Base-by-base conservation (phyloP, 2,888 invertebrate genomes). In the Drosophila tripunctata region DNA sequence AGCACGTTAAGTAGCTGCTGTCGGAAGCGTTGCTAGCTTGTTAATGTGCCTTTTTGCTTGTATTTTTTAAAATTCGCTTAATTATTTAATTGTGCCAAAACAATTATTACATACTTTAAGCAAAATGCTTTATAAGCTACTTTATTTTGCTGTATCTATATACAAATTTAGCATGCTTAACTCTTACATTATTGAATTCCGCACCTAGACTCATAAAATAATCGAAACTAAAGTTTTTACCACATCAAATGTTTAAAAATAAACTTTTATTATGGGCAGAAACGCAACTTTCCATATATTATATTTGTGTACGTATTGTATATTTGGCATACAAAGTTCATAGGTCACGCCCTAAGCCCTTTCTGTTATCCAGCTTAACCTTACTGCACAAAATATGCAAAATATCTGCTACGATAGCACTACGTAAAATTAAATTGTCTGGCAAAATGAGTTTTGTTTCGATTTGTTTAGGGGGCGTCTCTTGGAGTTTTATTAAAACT, bases 251-350 rank as follows among this genome's bases (percentile, higher is more conserved):
- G 57, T 50, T 75, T 70, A 61, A 67, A 77, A 77, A 71, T 83
- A 68, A 75, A 81, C 63, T 55, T 70, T 76, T 81, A 82, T 82
- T 76, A 38, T 50, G 14, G 35, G 4, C 41, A 40, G 56, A 58
- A 75, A 78, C 78, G 74, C 69, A 56, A 62, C 47, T 19, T 54
- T 52, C 57, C 5, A 48, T 33, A 47, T 17, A 38, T n/a, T n/a
- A n/a, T n/a, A n/a, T n/a, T n/a, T n/a, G n/a, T n/a, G n/a, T n/a
- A n/a, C n/a, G n/a, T 24, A 17, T 7, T 4, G 17, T 7, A 35
- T 3, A 24, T 2, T 24, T 24, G 7, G 24, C 3, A 12, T 10
- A 3, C 15, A 64, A 64, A 83, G 80, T 76, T 67, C 64, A 68
- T 10, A 4, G 17, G 44, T 8, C 72, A 56, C 67, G 52, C 70